Percentiles rank a stretch among this genome's conserved stretches.
Conservation (phyloP, 92 coral and sea anemone genomes). For the Siderastrea radians region DNA sequence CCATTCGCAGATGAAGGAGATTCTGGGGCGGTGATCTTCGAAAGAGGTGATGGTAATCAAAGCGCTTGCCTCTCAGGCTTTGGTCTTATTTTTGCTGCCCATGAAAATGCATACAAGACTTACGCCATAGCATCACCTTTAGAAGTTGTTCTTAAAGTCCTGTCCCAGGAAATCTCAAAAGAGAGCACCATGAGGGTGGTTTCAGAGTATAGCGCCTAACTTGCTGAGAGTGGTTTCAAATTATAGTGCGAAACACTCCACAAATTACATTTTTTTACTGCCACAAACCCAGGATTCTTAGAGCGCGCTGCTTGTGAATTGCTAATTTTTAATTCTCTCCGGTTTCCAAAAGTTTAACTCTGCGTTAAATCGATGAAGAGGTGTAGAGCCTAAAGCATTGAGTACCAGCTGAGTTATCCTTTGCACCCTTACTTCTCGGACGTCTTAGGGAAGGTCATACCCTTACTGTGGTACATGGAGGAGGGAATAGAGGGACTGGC, state of each 20-base stretch:
- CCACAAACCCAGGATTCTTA: no score
- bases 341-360: no score
- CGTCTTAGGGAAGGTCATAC: no score
- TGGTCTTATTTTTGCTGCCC: neutral
- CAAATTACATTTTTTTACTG: no score
- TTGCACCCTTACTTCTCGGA: no score
- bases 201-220: neutral
- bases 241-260: neutral
- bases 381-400: no score
- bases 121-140: slow-evolving; percentile 15
- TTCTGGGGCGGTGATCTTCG: slow-evolving; percentile 13
- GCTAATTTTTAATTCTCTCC: no score
- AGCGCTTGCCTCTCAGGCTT: neutral
- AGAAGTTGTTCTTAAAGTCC: neutral
- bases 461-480: no score
- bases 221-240: slow-evolving; percentile 2
- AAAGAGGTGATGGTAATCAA: neutral
- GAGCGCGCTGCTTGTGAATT: no score
- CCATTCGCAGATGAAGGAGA: slow-evolving; percentile 7
- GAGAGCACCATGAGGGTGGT: neutral
- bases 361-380: no score
- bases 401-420: no score
- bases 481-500: no score
- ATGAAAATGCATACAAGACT: neutral
- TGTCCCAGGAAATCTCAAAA: neutral